These are phyloP conservation scores for Pocillopora verrucosa DNA, from an alignment of 64 coral and sea anemone genomes.

Conservation along the genomic window DNA sequence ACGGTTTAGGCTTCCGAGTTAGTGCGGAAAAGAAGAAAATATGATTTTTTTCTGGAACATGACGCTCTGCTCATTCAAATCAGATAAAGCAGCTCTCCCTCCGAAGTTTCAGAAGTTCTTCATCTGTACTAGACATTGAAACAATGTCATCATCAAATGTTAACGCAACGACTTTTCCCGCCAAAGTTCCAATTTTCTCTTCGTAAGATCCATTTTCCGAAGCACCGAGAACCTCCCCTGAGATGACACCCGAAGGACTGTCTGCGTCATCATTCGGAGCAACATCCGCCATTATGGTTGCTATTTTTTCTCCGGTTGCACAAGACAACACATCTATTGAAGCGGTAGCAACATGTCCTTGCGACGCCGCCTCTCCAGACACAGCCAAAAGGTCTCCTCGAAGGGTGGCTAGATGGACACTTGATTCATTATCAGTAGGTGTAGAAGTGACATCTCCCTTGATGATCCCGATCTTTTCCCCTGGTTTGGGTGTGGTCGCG, in stretches of 20 bases:
- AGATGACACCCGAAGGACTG: background rate
- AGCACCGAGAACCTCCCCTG: constrained; percentile 17
- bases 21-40: background rate
- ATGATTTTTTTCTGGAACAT: background rate
- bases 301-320: constrained; percentile 4
- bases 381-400: constrained; percentile 23
- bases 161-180: constrained; percentile 12
- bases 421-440: background rate
- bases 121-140: background rate
- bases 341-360: constrained; percentile 19
- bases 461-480: constrained; percentile 26
- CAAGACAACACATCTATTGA: constrained; percentile 20
- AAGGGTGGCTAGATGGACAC: background rate
- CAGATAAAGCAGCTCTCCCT: background rate
- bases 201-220: background rate
- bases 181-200: constrained; percentile 25
- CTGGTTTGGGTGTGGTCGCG: background rate
- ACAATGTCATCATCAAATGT: constrained; percentile 4
- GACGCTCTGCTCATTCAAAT: background rate
- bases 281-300: constrained; percentile 19
- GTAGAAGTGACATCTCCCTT: constrained; percentile 17
- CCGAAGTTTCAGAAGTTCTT: background rate
- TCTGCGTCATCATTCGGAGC: constrained; percentile 5
- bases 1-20: background rate
- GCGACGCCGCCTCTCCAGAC: background rate